Conservation (phyloP, 2,888 invertebrate genomes). For the Achlya flavicornis region DNA sequence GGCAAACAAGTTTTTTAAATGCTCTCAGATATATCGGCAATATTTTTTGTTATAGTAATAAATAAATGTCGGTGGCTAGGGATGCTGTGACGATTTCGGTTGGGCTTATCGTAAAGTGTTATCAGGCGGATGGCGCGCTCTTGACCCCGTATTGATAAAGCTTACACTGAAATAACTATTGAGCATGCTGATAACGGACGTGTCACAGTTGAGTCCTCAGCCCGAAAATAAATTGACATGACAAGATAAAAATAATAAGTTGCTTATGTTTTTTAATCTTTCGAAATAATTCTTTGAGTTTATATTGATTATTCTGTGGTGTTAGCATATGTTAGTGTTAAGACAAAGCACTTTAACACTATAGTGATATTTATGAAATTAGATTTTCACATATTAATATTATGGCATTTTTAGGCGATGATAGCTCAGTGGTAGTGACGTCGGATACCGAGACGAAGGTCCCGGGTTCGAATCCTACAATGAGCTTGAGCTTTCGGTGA, state of each 20-base stretch:
- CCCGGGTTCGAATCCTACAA: too few species aligned
- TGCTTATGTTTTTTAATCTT: too few species aligned
- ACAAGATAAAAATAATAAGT: not conserved
- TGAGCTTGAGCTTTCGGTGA: too few species aligned
- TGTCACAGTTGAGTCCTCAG: not conserved
- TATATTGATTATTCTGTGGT: too few species aligned
- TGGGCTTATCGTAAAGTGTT: slow-evolving; percentile 50
- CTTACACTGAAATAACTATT: slow-evolving; percentile 58
- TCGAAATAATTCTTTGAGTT: too few species aligned
- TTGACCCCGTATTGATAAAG: slow-evolving; percentile 75
- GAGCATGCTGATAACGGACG: slow-evolving; percentile 41
- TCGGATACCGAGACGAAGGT: too few species aligned
- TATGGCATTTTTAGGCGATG: too few species aligned
- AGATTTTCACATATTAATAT: too few species aligned
- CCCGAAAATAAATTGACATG: slow-evolving; percentile 5
- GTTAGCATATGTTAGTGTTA: too few species aligned
- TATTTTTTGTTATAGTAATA: slow-evolving; percentile 51
- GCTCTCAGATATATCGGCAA: slow-evolving; percentile 41
- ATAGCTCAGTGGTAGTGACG: too few species aligned
- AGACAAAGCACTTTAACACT: too few species aligned
- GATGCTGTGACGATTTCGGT: slow-evolving; percentile 69
- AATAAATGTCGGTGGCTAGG: slow-evolving; percentile 53
- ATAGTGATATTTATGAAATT: too few species aligned
- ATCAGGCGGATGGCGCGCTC: slow-evolving; percentile 80
- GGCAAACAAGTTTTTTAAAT: slow-evolving; percentile 49